These are phyloP conservation scores for Aphelenchoides besseyi DNA, from an alignment of 1,140 invertebrate species.

Conservation along the genomic window DNA sequence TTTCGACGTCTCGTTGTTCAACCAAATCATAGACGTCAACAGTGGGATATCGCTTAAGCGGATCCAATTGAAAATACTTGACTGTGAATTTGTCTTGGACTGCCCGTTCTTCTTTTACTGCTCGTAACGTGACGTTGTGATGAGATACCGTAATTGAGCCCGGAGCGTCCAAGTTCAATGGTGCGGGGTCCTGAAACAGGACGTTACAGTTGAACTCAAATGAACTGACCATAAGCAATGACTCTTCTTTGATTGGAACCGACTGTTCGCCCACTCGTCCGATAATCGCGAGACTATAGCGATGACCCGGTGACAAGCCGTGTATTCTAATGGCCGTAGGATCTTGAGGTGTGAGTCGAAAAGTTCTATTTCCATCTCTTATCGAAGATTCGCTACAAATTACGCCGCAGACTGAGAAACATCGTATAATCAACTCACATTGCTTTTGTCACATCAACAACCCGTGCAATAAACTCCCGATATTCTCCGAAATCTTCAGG, in stretches of 20 bases:
- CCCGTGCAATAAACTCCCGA: conserved; percentile 51
- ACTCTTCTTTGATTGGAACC: conserved; percentile 56
- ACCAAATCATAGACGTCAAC: conserved; percentile 56
- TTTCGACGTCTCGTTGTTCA: conserved; percentile 57
- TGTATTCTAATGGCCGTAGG: conserved; percentile 50
- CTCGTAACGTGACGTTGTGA: conserved; percentile 53
- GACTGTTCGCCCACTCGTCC: conserved; percentile 50
- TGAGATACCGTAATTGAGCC: conserved; percentile 37
- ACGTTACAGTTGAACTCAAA: neutral
- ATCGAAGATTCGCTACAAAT: conserved; percentile 41
- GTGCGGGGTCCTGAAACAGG: conserved; percentile 38
- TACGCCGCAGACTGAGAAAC: conserved; percentile 6
- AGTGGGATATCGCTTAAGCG: conserved; percentile 55
- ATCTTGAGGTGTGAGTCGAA: conserved; percentile 43
- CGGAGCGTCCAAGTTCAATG: conserved; percentile 45
- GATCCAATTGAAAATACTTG: conserved; percentile 54
- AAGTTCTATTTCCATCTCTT: conserved; percentile 50
- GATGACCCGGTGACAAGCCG: conserved; percentile 54
- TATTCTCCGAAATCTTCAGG: conserved; percentile 32
- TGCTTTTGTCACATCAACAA: conserved; percentile 50
- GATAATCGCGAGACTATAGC: conserved; percentile 52
- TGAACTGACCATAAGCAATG: conserved; percentile 43
- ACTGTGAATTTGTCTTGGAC: conserved; percentile 52
- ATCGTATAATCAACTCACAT: conserved; percentile 32
- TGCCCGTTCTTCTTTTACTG: conserved; percentile 44